These are phyloP conservation scores for Macroglossus sobrinus DNA, from an alignment of 2,113 vertebrate species.

Conservation along the genomic window DNA sequence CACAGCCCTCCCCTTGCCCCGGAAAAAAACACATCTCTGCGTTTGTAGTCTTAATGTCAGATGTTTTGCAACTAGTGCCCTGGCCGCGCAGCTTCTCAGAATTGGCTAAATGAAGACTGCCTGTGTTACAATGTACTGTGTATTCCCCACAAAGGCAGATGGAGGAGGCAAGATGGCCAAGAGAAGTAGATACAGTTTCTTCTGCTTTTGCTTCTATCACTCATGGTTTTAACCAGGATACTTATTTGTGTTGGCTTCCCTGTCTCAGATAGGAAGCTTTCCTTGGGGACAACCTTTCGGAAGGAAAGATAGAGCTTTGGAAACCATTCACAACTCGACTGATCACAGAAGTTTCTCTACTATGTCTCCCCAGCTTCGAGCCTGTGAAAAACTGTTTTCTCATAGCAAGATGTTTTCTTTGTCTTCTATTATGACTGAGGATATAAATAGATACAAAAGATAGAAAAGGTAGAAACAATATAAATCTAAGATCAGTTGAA, in stretches of 20 bases:
- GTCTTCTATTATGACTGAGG: not conserved
- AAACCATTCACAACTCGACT: constrained; percentile 39
- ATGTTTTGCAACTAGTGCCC: not conserved
- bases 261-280: constrained; percentile 24
- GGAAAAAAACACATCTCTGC: not conserved
- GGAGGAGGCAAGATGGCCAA: not conserved
- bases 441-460: not conserved
- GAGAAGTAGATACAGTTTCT: not conserved
- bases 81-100: not conserved
- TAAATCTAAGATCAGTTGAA: not conserved
- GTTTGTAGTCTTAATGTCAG: not conserved
- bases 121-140: not conserved
- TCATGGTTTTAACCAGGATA: not conserved
- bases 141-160: not conserved
- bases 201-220: not conserved
- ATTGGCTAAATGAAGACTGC: not conserved
- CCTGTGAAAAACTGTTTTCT: not conserved
- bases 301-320: constrained; percentile 21
- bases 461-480: not conserved
- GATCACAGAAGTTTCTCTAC: not conserved
- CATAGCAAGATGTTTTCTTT: constrained; percentile 30
- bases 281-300: not conserved
- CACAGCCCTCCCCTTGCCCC: not conserved
- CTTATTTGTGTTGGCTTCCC: not conserved
- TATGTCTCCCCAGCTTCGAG: not conserved